Percentiles rank a stretch among this genome's conserved stretches.
phyloP scores from a whole-genome alignment of 1,140 invertebrate genomes.

The Archegozetes longisetosus region DNA sequence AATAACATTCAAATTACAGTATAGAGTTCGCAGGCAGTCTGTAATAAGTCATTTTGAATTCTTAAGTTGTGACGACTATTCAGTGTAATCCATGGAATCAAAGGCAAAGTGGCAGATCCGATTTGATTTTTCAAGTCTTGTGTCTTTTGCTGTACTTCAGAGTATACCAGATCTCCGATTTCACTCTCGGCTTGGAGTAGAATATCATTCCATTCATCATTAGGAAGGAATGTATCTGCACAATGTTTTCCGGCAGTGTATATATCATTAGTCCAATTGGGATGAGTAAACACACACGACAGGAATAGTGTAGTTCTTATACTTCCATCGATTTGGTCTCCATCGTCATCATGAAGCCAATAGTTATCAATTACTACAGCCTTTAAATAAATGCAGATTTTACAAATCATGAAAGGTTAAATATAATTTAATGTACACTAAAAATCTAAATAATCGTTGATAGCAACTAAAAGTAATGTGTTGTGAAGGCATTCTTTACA shows the following conservation, averaged over 20 bases:
- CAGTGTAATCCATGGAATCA: slow-evolving; percentile 12
- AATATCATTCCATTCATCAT: slow-evolving; percentile 12
- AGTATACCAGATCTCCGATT: neutral
- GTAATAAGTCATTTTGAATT: slow-evolving; percentile 8
- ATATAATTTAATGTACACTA: no score
- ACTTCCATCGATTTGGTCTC: slow-evolving; percentile 9
- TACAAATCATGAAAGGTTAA: no score
- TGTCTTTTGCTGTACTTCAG: neutral
- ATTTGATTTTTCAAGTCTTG: neutral
- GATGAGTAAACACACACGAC: slow-evolving; percentile 10
- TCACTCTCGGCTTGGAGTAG: neutral
- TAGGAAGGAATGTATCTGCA: neutral
- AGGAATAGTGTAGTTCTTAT: slow-evolving; percentile 9
- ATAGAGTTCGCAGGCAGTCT: slow-evolving; percentile 6
- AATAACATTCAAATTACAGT: neutral
- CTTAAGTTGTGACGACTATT: slow-evolving; percentile 1
- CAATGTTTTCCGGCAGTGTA: neutral
- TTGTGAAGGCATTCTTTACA: no score
- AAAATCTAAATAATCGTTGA: no score
- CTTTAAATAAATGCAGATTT: neutral
- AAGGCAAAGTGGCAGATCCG: neutral
- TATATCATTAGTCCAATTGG: slow-evolving; percentile 1
- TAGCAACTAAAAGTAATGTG: neutral
- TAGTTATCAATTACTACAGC: slow-evolving; percentile 3
- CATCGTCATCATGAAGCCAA: neutral